These are phyloP conservation scores for Rhynchonycteris naso DNA, from an alignment of 2,797 vertebrate genomes.

Conservation along the genomic window DNA sequence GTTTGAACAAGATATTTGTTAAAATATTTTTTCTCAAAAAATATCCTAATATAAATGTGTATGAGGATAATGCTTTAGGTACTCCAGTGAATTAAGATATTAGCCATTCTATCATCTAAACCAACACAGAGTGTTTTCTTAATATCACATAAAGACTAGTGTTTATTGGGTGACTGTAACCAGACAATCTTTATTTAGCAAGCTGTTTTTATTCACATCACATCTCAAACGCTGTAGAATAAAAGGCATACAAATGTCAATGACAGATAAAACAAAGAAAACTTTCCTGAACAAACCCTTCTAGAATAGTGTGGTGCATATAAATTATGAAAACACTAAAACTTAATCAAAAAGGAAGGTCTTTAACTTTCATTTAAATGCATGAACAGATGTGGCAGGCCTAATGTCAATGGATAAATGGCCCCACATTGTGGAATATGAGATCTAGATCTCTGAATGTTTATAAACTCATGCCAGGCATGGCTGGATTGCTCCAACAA, in stretches of 20 bases:
- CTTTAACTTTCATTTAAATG: slow-evolving; percentile 84
- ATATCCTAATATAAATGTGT: slow-evolving; percentile 16
- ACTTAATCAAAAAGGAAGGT: slow-evolving; percentile 75
- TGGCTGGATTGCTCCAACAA: slow-evolving; percentile 18
- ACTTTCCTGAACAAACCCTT: slow-evolving; percentile 76
- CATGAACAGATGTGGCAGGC: slow-evolving; percentile 77
- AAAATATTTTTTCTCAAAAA: not conserved
- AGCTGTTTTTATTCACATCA: slow-evolving; percentile 72
- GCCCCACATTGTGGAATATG: slow-evolving; percentile 53
- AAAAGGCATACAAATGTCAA: slow-evolving; percentile 78
- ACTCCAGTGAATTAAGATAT: slow-evolving; percentile 7
- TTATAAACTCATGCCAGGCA: slow-evolving; percentile 54
- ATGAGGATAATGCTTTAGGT: slow-evolving; percentile 10
- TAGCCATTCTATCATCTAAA: slow-evolving; percentile 30
- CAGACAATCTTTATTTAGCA: slow-evolving; percentile 77
- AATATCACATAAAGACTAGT: slow-evolving; percentile 35
- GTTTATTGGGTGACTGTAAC: slow-evolving; percentile 69
- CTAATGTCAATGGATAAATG: slow-evolving; percentile 74
- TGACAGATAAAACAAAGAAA: slow-evolving; percentile 79
- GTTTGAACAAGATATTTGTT: slow-evolving; percentile 9
- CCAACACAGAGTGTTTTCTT: not conserved
- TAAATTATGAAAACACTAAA: slow-evolving; percentile 80
- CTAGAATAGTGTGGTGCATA: slow-evolving; percentile 43
- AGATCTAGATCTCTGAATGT: slow-evolving; percentile 44
- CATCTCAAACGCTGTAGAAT: slow-evolving; percentile 72